Base-by-base conservation (phyloP, 1,140 invertebrate genomes). In the Rhyzopertha dominica region DNA sequence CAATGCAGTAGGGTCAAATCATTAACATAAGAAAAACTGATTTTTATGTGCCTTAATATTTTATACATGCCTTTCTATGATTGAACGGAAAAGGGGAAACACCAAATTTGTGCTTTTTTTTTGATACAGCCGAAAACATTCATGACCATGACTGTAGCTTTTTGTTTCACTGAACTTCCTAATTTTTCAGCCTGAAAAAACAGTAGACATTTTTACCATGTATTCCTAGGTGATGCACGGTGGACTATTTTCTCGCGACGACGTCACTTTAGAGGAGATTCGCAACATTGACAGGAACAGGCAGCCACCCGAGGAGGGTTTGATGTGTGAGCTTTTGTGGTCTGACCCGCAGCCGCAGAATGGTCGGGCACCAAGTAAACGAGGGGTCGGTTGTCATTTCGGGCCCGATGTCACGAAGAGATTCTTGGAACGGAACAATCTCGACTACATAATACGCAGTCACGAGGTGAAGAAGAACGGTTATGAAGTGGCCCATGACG, bases 391-490 rank as follows among this genome's bases (percentile, higher is more conserved):
- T 14, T 86, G 95, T 56, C 95, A 99, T 70, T 99, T 99, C 74
- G 97, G 97, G 5, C 96, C 97, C 0, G 95, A 99, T 69, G 85
- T 99, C 1, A 99, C 96, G 0, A 72, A 84, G 48, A 75, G 76
- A 43, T 99, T 99, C 70, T 76, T 95, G 16, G 68, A 82, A 43
- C 63, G 74, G 9, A 98, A 98, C 70, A 82, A 84, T 17, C 74
- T 98, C 13, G 88, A 96, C 57, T 98, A 97, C 64, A 77, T 98
- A 45, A 86, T 98, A 37, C 76, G 96, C 49, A 96, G 92, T 70
- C 96, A 99, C 68, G 97, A 99, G 70, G 97, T 99, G 3, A 99
- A 99, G 73, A 84, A 87, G 57, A 83, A 91, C 29, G 97, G 97
- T 3, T 99, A 96, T 62, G 95, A 99, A 72, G 72, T 92, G 13